phyloP scores from a whole-genome alignment of 2,113 vertebrate species.

The Ploceus nigricollis region DNA sequence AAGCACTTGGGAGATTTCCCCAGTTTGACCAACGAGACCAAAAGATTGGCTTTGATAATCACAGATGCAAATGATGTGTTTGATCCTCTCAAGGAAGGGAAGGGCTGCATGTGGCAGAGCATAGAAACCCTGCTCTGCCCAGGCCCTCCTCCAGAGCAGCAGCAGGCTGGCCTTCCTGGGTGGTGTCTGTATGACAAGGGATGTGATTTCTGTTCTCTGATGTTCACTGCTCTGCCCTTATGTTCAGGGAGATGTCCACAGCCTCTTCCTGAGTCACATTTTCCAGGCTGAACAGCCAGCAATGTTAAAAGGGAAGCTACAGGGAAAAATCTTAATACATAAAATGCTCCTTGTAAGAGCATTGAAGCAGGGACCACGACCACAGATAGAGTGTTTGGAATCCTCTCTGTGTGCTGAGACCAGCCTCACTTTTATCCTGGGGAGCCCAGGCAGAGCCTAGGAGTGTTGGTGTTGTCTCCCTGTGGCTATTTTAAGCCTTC shows the following conservation, averaged over 20 bases:
- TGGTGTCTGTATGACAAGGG: background rate
- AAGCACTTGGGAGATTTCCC: conserved; percentile 7
- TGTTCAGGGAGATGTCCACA: background rate
- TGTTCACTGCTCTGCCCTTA: background rate
- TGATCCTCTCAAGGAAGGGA: conserved; percentile 8
- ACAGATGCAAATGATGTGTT: background rate
- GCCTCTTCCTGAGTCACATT: background rate
- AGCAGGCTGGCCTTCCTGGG: conserved; percentile 10
- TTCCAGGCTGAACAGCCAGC: background rate
- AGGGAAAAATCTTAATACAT: background rate
- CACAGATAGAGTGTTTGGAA: background rate
- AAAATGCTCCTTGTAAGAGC: background rate
- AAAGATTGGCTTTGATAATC: conserved; percentile 45
- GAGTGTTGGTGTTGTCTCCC: background rate
- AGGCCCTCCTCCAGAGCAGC: background rate
- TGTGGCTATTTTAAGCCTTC: background rate
- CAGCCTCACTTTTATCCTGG: background rate
- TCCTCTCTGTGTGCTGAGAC: background rate
- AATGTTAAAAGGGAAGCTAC: background rate
- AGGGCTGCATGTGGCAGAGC: background rate
- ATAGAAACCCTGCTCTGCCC: background rate
- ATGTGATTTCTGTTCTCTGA: conserved; percentile 20
- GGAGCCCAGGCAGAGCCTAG: background rate
- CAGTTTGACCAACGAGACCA: background rate
- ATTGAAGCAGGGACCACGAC: background rate